A percentile compares a stretch with the other conserved stretches of the same genome.
These are phyloP conservation scores for Lithophane ornitopus DNA, from an alignment of 2,888 invertebrate genomes.

Conservation along the genomic window DNA sequence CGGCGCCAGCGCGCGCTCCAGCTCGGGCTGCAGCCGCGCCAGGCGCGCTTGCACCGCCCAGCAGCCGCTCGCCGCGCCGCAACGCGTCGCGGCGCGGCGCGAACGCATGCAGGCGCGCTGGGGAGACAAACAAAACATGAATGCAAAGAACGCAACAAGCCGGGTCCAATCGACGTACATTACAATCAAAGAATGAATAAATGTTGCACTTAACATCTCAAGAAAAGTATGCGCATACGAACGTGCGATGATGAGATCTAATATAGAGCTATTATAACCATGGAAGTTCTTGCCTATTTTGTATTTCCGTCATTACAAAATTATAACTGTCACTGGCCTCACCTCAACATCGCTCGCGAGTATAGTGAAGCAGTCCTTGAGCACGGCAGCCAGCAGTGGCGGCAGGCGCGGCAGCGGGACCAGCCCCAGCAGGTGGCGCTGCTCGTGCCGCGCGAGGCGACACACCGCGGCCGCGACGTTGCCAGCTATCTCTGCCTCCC, in stretches of 20 bases:
- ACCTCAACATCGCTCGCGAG: conserved; percentile 97
- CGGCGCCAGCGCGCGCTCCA: conserved; percentile 76
- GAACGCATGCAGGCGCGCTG: conserved; percentile 76
- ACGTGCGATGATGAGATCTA: no score
- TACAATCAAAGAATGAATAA: no score
- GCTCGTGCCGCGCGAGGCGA: conserved; percentile 96
- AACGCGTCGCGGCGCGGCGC: conserved; percentile 74
- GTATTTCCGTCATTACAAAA: no score
- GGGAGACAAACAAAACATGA: rapidly evolving
- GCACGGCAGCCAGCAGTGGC: conserved; percentile 95
- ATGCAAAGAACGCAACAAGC: neutral
- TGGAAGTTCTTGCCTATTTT: no score
- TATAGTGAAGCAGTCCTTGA: conserved; percentile 95
- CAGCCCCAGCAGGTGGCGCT: conserved; percentile 95
- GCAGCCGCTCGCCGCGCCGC: conserved; percentile 77
- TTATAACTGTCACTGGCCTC: conserved; percentile 33
- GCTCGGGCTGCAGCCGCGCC: conserved; percentile 80
- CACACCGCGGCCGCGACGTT: conserved; percentile 95
- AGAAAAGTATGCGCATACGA: no score
- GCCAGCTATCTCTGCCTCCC: conserved; percentile 87
- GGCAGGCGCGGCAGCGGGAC: conserved; percentile 95
- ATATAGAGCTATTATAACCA: no score
- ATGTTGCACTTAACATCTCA: no score
- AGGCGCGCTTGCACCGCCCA: conserved; percentile 84
- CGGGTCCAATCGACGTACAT: neutral